Evolutionary conservation across 2,888 invertebrate species (phyloP).

Genomic region (Lepas anatifera): DNA sequence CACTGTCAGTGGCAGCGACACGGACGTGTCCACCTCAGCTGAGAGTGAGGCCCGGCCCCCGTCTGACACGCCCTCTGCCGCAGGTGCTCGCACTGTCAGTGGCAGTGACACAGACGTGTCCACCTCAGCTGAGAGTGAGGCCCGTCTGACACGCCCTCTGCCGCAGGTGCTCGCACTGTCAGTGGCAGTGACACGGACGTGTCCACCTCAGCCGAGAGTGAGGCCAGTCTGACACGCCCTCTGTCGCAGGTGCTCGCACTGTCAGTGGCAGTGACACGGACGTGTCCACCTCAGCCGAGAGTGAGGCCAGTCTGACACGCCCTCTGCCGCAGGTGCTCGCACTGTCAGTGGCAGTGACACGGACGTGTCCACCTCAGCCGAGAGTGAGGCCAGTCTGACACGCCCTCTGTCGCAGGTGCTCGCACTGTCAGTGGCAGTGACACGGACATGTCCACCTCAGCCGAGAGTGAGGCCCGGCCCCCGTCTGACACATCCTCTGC

Average conservation of each 20-base stretch:
- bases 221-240: too few relatives aligned
- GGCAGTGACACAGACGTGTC: slow-evolving; percentile 84
- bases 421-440: slow-evolving; percentile 60
- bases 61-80: neutral
- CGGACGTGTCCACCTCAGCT: slow-evolving; percentile 78
- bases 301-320: too few relatives aligned
- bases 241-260: neutral
- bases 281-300: slow-evolving; percentile 79
- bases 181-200: slow-evolving; percentile 83
- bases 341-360: slow-evolving; percentile 69
- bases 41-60: too few relatives aligned
- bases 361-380: slow-evolving; percentile 78
- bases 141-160: too few relatives aligned
- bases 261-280: slow-evolving; percentile 78
- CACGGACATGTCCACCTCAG: slow-evolving; percentile 79
- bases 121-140: slow-evolving; percentile 80
- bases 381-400: too few relatives aligned
- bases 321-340: neutral
- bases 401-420: neutral
- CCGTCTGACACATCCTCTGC: too few relatives aligned
- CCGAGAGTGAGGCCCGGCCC: too few relatives aligned
- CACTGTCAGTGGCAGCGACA: slow-evolving; percentile 64
- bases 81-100: slow-evolving; percentile 38
- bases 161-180: slow-evolving; percentile 29
- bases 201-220: slow-evolving; percentile 80